Evolutionary conservation across 2,797 vertebrate genomes (phyloP).

Genomic region (Cyprinodon diabolis): DNA sequence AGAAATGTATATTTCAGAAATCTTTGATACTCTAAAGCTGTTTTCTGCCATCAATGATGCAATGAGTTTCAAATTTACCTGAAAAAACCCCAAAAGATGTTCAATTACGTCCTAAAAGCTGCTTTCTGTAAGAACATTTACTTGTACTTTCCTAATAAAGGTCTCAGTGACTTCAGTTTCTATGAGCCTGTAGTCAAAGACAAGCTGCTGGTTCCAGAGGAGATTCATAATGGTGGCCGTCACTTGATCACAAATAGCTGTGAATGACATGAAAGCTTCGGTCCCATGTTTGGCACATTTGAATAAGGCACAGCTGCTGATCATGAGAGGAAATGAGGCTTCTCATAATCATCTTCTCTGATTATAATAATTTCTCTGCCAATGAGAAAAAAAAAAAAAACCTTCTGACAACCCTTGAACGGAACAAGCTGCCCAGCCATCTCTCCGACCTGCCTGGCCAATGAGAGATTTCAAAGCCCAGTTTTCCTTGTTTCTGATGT

Average conservation of each 20-base stretch:
- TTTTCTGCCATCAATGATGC: neutral
- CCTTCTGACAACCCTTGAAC: neutral
- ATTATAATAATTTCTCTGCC: neutral
- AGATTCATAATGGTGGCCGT: conserved; percentile 1
- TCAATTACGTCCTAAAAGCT: conserved; percentile 6
- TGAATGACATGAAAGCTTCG: conserved; percentile 37
- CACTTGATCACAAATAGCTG: conserved; percentile 34
- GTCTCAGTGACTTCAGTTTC: conserved; percentile 8
- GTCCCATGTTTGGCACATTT: conserved; percentile 34
- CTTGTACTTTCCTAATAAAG: neutral
- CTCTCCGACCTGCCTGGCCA: neutral
- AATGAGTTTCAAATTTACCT: conserved; percentile 4
- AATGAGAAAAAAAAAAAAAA: neutral
- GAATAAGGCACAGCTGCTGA: conserved; percentile 45
- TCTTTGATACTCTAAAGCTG: neutral
- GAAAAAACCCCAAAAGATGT: neutral
- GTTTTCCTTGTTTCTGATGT: neutral
- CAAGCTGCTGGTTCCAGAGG: conserved; percentile 18
- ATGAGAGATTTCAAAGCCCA: neutral
- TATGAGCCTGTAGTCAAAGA: conserved; percentile 9
- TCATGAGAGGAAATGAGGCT: conserved; percentile 21
- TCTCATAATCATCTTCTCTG: conserved; percentile 36
- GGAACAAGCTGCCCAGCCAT: neutral
- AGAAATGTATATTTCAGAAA: neutral
- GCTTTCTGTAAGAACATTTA: neutral